Conservation (phyloP, 1,140 invertebrate species). For the Zaprionus africanus region DNA sequence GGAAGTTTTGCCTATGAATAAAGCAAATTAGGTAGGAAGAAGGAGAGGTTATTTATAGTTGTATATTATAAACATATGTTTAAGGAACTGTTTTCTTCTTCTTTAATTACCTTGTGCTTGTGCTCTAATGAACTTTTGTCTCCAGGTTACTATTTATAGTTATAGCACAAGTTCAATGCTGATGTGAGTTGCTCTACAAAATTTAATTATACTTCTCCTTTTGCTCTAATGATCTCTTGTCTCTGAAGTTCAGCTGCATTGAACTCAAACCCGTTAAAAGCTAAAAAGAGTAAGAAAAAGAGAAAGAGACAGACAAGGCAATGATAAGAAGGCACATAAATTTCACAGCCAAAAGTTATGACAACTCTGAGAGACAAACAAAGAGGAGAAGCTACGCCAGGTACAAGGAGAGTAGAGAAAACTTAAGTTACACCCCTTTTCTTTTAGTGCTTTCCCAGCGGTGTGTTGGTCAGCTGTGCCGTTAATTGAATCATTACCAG, state of each 20-base stretch:
- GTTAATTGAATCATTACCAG: conserved; percentile 57
- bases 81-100: too few species aligned
- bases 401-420: conserved; percentile 15
- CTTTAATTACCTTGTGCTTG: neutral
- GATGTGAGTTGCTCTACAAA: neutral
- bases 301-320: neutral
- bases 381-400: neutral
- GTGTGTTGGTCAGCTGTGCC: conserved; percentile 45
- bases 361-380: conserved; percentile 44
- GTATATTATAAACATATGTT: too few species aligned
- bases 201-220: neutral
- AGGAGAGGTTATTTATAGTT: neutral
- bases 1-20: neutral
- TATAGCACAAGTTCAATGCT: neutral
- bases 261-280: neutral
- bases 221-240: neutral
- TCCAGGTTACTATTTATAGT: neutral
- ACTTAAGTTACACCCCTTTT: conserved; percentile 25
- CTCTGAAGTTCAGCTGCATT: neutral
- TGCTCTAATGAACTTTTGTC: conserved; percentile 4
- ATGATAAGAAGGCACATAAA: conserved; percentile 33
- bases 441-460: conserved; percentile 32
- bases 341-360: conserved; percentile 52
- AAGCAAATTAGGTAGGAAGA: neutral
- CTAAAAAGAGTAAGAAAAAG: neutral